Conservation (phyloP, 37 sponge, comb jelly and placozoan species). For the Haliclona indistincta region DNA sequence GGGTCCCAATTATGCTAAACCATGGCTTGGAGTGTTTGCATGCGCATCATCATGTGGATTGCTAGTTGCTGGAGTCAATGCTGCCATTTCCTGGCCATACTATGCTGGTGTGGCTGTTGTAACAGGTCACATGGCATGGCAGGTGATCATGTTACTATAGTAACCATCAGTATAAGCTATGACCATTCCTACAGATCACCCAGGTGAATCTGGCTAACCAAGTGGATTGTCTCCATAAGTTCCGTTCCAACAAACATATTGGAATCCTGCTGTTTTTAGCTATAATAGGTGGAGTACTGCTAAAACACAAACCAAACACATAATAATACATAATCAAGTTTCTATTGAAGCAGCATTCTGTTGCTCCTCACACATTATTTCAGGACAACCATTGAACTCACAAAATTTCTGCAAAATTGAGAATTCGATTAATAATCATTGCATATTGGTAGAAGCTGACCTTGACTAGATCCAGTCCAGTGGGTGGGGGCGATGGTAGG, state of each 20-base stretch:
- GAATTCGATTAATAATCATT: no score
- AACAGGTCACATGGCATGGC: constrained; percentile 24
- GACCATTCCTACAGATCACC: constrained; percentile 15
- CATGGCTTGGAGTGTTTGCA: constrained; percentile 30
- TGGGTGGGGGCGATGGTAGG: no score
- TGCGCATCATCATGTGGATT: constrained; percentile 7
- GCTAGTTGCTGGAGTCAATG: constrained; percentile 15
- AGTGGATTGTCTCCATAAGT: constrained; percentile 45
- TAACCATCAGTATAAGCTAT: constrained; percentile 1
- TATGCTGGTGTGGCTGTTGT: constrained; percentile 17
- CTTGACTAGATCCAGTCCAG: no score
- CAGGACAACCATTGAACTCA: no score
- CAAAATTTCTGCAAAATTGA: no score
- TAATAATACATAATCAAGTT: no score
- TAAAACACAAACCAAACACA: constrained; percentile 11
- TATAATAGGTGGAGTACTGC: constrained; percentile 27
- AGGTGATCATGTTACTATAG: constrained; percentile 22
- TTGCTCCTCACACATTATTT: no score
- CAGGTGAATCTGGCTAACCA: constrained; percentile 43
- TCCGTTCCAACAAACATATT: constrained; percentile 36
- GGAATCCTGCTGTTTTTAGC: constrained; percentile 45
- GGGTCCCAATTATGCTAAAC: constrained; percentile 31
- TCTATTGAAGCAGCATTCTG: no score
- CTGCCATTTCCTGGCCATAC: constrained; percentile 37
- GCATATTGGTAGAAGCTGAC: no score